A percentile compares a stretch with the other conserved stretches of the same genome.
Conservation (phyloP, 2,888 invertebrate genomes). For the Calliphora vomitoria region DNA sequence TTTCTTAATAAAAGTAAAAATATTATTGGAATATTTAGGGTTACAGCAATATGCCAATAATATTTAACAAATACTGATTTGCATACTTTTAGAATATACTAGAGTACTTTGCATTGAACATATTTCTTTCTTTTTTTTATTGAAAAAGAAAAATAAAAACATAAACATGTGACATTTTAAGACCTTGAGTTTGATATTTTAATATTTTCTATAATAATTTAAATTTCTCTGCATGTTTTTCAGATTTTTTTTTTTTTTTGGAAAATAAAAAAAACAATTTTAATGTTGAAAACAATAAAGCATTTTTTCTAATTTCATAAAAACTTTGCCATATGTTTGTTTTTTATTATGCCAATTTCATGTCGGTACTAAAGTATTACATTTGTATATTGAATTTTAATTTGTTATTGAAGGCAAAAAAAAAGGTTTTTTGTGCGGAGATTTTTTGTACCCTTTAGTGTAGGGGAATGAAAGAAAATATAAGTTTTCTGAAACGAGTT, state of each 20-base stretch:
- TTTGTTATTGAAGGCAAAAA: background rate
- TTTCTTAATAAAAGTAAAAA: background rate
- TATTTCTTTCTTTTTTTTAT: background rate
- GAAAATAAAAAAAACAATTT: background rate
- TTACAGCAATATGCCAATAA: slow-evolving; percentile 43
- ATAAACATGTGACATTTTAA: slow-evolving; percentile 46
- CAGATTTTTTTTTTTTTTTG: background rate
- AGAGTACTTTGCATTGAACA: background rate
- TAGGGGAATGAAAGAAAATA: background rate
- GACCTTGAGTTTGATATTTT: background rate
- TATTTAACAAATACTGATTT: slow-evolving; percentile 19
- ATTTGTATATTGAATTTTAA: slow-evolving; percentile 40
- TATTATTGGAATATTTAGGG: slow-evolving; percentile 24
- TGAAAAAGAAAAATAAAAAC: background rate
- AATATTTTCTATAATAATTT: slow-evolving; percentile 19
- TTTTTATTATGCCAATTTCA: background rate
- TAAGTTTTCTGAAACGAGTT: no score
- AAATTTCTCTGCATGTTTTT: slow-evolving; percentile 19
- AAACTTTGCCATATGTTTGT: slow-evolving; percentile 24
- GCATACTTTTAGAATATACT: slow-evolving; percentile 11
- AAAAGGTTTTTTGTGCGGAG: background rate
- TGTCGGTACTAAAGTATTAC: background rate
- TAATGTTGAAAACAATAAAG: slow-evolving; percentile 4
- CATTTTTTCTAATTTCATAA: slow-evolving; percentile 10
- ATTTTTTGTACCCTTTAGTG: background rate